A percentile compares a stretch with the other conserved stretches of the same genome.
phyloP scores from a whole-genome alignment of 2,888 invertebrate species.

The Auanema freiburgensis region DNA sequence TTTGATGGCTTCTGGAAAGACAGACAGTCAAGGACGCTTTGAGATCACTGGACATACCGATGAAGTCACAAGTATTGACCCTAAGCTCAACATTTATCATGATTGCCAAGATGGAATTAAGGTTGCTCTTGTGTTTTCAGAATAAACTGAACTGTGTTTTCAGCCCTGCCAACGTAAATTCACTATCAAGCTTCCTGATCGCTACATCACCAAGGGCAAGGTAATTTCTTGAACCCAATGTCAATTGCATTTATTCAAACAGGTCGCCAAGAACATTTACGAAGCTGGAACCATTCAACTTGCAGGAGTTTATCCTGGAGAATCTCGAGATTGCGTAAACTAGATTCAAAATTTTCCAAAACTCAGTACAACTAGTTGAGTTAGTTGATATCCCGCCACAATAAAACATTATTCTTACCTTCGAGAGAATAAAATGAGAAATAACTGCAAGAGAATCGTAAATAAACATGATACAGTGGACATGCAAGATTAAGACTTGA shows the following conservation, averaged over 20 bases:
- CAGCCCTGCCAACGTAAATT: constrained; percentile 52
- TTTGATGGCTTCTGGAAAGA: constrained; percentile 29
- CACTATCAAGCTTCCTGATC: constrained; percentile 47
- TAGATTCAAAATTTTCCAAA: constrained; percentile 13
- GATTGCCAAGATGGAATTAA: constrained; percentile 46
- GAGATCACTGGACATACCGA: constrained; percentile 21
- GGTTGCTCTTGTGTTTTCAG: constrained; percentile 6
- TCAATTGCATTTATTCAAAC: not conserved
- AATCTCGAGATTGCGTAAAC: constrained; percentile 37
- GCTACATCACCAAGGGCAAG: constrained; percentile 43
- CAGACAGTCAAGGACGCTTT: constrained; percentile 24
- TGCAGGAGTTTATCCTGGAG: constrained; percentile 35
- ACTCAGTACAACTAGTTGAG: not conserved
- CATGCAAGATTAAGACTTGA: too few species aligned
- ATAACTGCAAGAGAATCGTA: too few species aligned
- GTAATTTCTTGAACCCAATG: not conserved
- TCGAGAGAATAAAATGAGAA: too few species aligned
- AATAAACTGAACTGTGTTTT: constrained; percentile 1
- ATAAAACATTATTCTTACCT: too few species aligned
- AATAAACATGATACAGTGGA: too few species aligned
- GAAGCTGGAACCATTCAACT: constrained; percentile 41
- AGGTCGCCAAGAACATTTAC: constrained; percentile 30
- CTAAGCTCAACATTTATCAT: constrained; percentile 44
- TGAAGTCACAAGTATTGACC: constrained; percentile 39
- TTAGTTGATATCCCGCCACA: too few species aligned